Base-by-base conservation (phyloP, 30 jellyfish, hydroid and myxozoan genomes). In the Morbakka virulenta region DNA sequence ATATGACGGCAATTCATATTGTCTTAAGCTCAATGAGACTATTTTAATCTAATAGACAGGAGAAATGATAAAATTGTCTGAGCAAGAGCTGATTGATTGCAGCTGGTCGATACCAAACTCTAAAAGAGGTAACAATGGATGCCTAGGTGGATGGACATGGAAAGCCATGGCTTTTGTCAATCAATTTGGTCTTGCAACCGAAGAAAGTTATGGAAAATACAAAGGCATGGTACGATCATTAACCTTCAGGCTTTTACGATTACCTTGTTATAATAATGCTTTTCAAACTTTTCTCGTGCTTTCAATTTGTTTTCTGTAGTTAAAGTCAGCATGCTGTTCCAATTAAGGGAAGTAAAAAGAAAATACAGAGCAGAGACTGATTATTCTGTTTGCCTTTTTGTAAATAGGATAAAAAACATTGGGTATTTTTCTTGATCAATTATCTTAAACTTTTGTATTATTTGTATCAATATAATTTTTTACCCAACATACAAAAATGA, bases 91-190 rank as follows among this genome's bases (percentile, higher is more conserved):
- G 47, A 48, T 90, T 2, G 98, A 90, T 31, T 90, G 98, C 76
- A 83, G 91, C 23, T 90, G 98, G 98, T 81, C 69, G 28, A 82
- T 81, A 67, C 93, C 93, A 4, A 73, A 81, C 47, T 68, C 84
- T 35, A 80, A 80, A 30, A 84, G 80, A 51, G 88, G 91, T 11
- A 90, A 90, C 79, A 91, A 90, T 66, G 98, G 96, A 0, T 90
- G 98, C 80, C 85, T 93, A 82, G 98, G 98, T 22, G 98, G 98
- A 0, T 90, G 98, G 98, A 74, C 96, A 41, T 90, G 96, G 98
- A 79, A 92, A 61, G 95, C 98, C 14, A 66, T 88, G 33, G 80
- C 82, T 4, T 88, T 53, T 48, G 88, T 88, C 28, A 69, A 57
- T 28, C 68, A 90, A 31, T 87, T 82, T 65, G 98, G 98, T 27